Percentiles rank a stretch among this genome's conserved stretches.
phyloP scores from a whole-genome alignment of 2,888 invertebrate genomes.

The Adineta ricciae region DNA sequence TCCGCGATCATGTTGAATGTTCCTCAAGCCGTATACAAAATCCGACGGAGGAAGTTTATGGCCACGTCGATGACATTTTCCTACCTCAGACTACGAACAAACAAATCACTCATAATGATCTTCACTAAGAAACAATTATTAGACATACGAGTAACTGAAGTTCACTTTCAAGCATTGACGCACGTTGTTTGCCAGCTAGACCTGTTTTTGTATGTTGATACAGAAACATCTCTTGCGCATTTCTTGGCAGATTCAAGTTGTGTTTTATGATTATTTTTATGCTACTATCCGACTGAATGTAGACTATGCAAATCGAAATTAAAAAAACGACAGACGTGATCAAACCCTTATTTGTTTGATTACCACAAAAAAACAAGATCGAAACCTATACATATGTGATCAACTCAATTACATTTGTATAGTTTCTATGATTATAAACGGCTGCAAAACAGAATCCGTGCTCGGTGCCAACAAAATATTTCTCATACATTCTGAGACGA shows the following conservation, averaged over 20 bases:
- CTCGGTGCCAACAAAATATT: no score
- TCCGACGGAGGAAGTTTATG: constrained; percentile 22
- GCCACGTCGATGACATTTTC: constrained; percentile 21
- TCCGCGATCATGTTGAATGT: constrained; percentile 24
- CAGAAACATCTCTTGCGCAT: not conserved
- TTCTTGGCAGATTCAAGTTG: no score
- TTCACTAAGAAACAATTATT: no score
- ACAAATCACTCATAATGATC: not conserved
- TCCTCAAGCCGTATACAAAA: constrained; percentile 26
- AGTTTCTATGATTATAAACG: not conserved
- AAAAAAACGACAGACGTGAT: no score
- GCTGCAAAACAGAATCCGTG: not conserved
- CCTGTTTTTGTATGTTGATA: constrained; percentile 28
- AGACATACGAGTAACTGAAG: constrained; percentile 26
- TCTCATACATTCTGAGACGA: no score
- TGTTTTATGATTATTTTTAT: no score
- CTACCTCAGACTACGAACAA: constrained; percentile 26
- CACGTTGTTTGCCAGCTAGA: constrained; percentile 19
- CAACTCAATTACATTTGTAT: not conserved
- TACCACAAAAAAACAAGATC: not conserved
- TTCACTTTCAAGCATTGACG: constrained; percentile 27
- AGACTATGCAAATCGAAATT: no score
- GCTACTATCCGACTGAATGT: no score
- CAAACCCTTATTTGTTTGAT: no score
- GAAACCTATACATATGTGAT: no score